Evolutionary conservation across 1,140 invertebrate genomes (phyloP).

Genomic region (Cotesia glomerata): DNA sequence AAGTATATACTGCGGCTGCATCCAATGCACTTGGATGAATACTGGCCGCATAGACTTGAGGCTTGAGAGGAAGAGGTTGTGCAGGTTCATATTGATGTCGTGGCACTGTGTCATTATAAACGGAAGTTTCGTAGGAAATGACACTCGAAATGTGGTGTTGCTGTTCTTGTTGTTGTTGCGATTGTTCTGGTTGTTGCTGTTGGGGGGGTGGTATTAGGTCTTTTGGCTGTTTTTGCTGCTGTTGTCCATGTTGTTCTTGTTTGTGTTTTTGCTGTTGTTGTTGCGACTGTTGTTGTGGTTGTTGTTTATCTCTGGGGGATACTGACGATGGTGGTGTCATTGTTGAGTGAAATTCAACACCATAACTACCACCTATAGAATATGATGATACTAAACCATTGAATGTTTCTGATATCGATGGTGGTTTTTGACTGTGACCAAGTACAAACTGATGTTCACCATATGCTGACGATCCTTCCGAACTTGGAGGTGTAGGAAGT

Average conservation of each 20-base stretch:
- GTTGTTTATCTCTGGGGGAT: constrained; percentile 87
- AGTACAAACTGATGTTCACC: constrained; percentile 75
- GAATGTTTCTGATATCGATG: constrained; percentile 63
- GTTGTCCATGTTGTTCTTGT: constrained; percentile 38
- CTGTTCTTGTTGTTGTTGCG: constrained; percentile 34
- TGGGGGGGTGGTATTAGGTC: constrained; percentile 39
- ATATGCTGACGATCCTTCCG: constrained; percentile 78
- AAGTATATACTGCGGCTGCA: constrained; percentile 64
- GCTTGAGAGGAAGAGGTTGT: constrained; percentile 83
- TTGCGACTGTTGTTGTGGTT: constrained; percentile 62
- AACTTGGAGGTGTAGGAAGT: constrained; percentile 85
- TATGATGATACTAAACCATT: constrained; percentile 68
- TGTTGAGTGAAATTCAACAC: constrained; percentile 84
- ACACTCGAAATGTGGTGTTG: constrained; percentile 45
- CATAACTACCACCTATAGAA: constrained; percentile 69
- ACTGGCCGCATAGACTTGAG: constrained; percentile 82
- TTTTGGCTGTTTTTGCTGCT: constrained; percentile 32
- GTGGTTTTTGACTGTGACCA: constrained; percentile 64
- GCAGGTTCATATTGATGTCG: constrained; percentile 69
- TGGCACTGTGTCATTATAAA: constrained; percentile 64
- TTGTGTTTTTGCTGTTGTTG: constrained; percentile 44
- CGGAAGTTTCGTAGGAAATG: constrained; percentile 51
- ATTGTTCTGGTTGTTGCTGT: constrained; percentile 22
- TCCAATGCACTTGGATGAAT: constrained; percentile 67
- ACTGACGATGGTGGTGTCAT: constrained; percentile 96